Percentiles rank a stretch among this genome's conserved stretches.
Evolutionary conservation across 2,888 invertebrate genomes (phyloP).

Genomic region (Sepiola atlantica): DNA sequence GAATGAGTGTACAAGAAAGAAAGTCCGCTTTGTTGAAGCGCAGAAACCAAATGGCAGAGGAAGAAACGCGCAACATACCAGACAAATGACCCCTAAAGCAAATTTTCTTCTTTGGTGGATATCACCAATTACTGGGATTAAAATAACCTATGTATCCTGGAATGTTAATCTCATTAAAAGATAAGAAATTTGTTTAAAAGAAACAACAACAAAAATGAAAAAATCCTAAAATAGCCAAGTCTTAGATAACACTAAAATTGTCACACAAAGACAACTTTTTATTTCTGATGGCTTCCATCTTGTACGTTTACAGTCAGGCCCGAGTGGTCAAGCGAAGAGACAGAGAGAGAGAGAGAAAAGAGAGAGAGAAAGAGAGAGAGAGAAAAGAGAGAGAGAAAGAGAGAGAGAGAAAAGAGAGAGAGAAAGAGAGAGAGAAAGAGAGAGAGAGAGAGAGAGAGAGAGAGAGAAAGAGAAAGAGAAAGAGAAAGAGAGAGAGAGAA

Average conservation of each 20-base stretch:
- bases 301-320: neutral
- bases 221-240: neutral
- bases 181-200: neutral
- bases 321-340: neutral
- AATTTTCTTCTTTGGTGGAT: neutral
- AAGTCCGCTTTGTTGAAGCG: neutral
- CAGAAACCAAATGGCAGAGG: neutral
- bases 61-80: too few species aligned
- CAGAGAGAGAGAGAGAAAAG: neutral
- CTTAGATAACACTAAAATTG: neutral
- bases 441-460: neutral
- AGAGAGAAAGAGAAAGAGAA: too few species aligned
- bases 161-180: conserved; percentile 32
- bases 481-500: neutral
- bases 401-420: neutral
- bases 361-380: neutral
- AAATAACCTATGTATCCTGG: neutral
- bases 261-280: neutral
- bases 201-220: neutral
- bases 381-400: too few species aligned
- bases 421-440: neutral
- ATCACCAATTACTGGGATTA: neutral
- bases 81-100: conserved; percentile 32
- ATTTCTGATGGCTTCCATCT: neutral
- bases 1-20: neutral